A percentile compares a stretch with the other conserved stretches of the same genome.
These are phyloP conservation scores for Homarus gammarus DNA, from an alignment of 2,888 invertebrate species.

Conservation along the genomic window DNA sequence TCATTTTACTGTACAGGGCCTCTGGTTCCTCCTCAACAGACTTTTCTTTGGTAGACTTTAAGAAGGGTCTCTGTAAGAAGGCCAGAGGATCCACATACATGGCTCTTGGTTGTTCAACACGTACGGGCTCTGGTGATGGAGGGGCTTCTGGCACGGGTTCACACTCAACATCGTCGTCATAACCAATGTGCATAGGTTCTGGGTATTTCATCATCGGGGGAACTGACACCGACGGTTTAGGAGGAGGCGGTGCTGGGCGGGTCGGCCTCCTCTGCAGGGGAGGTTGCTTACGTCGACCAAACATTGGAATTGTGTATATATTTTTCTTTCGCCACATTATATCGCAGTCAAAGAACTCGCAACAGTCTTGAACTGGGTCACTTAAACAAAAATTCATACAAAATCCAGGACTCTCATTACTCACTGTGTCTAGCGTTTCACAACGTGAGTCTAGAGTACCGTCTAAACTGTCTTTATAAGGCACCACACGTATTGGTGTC, in stretches of 20 bases:
- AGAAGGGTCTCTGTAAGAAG: conserved; percentile 73
- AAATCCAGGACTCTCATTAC: conserved; percentile 18
- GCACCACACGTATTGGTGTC: conserved; percentile 57
- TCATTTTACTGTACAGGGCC: conserved; percentile 72
- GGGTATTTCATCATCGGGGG: conserved; percentile 64
- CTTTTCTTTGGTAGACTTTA: conserved; percentile 58
- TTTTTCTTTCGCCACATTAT: conserved; percentile 75
- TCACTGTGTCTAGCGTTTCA: background rate
- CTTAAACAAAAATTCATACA: conserved; percentile 75
- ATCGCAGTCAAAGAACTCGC: conserved; percentile 76
- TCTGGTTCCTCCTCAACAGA: conserved; percentile 66
- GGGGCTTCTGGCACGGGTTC: conserved; percentile 75
- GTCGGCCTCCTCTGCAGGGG: conserved; percentile 73
- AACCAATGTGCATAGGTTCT: conserved; percentile 59
- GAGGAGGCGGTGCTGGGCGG: conserved; percentile 74
- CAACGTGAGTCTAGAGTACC: background rate
- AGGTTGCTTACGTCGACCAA: conserved; percentile 68
- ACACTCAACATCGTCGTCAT: conserved; percentile 72
- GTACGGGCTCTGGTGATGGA: conserved; percentile 74
- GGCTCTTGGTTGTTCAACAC: conserved; percentile 68
- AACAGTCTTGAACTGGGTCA: conserved; percentile 76
- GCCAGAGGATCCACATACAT: conserved; percentile 75
- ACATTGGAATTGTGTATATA: conserved; percentile 73
- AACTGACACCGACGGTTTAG: conserved; percentile 54
- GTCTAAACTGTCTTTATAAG: background rate